A percentile compares a stretch with the other conserved stretches of the same genome.
Evolutionary conservation across 2,113 vertebrate genomes (phyloP).

Genomic region (Dendropsophus ebraccatus): DNA sequence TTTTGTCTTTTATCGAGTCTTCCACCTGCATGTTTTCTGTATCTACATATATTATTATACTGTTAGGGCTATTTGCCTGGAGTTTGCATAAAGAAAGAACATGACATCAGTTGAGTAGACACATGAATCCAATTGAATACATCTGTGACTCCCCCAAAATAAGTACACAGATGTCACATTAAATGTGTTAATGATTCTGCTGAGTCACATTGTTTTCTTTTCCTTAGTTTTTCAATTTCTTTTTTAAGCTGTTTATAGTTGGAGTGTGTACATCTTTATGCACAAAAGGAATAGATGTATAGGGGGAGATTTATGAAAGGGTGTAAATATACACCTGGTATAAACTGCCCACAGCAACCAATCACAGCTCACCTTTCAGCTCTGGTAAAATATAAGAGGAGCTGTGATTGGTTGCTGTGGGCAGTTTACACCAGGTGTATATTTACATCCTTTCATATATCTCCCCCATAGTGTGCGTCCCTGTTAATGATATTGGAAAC

Average conservation of each 20-base stretch:
- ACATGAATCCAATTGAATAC: background rate
- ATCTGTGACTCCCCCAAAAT: background rate
- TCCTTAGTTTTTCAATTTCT: background rate
- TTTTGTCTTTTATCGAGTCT: background rate
- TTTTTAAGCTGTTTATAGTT: background rate
- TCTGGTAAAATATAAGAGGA: too few relatives aligned
- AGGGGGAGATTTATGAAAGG: too few relatives aligned
- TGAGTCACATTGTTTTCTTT: background rate
- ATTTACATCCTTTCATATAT: too few relatives aligned
- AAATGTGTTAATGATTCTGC: conserved; percentile 14
- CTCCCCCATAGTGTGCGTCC: too few relatives aligned
- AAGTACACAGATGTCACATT: background rate
- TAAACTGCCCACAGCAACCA: too few relatives aligned
- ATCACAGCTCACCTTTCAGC: too few relatives aligned
- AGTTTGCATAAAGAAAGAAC: background rate
- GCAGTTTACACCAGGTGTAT: too few relatives aligned
- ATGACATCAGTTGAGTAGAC: conserved; percentile 27
- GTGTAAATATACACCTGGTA: too few relatives aligned
- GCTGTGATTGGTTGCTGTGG: too few relatives aligned
- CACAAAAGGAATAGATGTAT: background rate
- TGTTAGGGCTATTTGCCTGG: background rate
- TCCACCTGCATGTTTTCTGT: background rate
- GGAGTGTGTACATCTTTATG: background rate
- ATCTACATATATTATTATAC: too few relatives aligned
- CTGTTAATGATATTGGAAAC: too few relatives aligned